Percentiles rank a stretch among this genome's conserved stretches.
These are phyloP conservation scores for Dryas iulia DNA, from an alignment of 1,140 invertebrate genomes.

Conservation along the genomic window DNA sequence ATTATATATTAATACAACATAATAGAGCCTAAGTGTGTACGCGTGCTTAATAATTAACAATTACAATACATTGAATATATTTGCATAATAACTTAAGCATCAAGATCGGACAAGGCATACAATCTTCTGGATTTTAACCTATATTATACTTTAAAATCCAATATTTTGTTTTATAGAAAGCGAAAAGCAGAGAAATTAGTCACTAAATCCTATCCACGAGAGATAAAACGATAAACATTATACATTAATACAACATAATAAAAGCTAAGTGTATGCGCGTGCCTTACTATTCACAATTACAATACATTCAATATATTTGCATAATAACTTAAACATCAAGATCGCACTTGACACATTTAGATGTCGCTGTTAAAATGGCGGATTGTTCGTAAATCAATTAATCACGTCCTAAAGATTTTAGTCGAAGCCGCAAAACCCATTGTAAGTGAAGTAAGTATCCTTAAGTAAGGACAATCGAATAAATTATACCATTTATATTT, in stretches of 20 bases:
- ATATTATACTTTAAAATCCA: no score
- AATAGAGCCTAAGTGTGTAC: no score
- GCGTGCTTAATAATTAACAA: background rate
- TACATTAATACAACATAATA: no score
- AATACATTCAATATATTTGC: slow-evolving; percentile 19
- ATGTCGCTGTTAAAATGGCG: background rate
- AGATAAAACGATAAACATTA: no score
- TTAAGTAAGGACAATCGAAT: background rate
- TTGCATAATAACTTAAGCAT: slow-evolving; percentile 27
- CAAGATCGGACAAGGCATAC: slow-evolving; percentile 13
- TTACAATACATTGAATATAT: slow-evolving; percentile 21
- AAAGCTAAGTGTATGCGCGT: no score
- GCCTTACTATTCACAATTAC: background rate
- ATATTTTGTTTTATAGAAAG: no score
- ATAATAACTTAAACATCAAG: slow-evolving; percentile 28
- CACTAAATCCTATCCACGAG: no score
- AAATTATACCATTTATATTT: background rate
- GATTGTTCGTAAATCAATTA: background rate
- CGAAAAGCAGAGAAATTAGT: no score
- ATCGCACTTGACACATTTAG: slow-evolving; percentile 32
- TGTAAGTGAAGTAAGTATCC: no score
- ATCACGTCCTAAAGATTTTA: background rate
- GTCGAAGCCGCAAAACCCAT: background rate
- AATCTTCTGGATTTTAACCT: no score
- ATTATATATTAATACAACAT: no score